Conservation (phyloP, 2,888 invertebrate genomes). For the Aphidoletes aphidimyza region DNA sequence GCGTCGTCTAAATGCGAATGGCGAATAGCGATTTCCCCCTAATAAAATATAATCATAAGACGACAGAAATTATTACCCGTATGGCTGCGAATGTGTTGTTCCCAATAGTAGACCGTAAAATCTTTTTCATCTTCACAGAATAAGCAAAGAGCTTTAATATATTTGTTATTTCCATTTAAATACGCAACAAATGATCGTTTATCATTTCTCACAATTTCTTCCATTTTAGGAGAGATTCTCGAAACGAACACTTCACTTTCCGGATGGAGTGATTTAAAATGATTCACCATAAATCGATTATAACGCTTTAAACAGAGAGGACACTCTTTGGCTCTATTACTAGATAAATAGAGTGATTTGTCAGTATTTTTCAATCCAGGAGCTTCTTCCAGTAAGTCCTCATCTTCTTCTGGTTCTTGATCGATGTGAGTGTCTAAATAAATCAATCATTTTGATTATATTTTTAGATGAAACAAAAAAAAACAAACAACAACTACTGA, state of each 20-base stretch:
- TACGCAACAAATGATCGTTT: neutral
- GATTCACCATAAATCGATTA: neutral
- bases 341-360: neutral
- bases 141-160: neutral
- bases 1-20: too few relatives aligned
- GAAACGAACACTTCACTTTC: neutral
- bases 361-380: neutral
- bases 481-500: too few relatives aligned
- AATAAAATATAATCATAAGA: too few relatives aligned
- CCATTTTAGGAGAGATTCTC: constrained; percentile 7
- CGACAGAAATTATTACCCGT: too few relatives aligned
- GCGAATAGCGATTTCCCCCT: too few relatives aligned
- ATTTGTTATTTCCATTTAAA: neutral
- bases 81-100: constrained; percentile 2
- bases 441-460: too few relatives aligned
- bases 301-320: neutral
- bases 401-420: too few relatives aligned
- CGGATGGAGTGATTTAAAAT: neutral
- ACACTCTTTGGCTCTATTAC: neutral
- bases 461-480: too few relatives aligned
- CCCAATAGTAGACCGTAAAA: neutral
- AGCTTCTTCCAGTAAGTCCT: too few relatives aligned
- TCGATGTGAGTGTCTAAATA: too few relatives aligned
- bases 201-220: neutral
- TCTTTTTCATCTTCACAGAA: neutral